Conservation (phyloP, 2,797 vertebrate genomes). For the Gephyroberyx darwinii region DNA sequence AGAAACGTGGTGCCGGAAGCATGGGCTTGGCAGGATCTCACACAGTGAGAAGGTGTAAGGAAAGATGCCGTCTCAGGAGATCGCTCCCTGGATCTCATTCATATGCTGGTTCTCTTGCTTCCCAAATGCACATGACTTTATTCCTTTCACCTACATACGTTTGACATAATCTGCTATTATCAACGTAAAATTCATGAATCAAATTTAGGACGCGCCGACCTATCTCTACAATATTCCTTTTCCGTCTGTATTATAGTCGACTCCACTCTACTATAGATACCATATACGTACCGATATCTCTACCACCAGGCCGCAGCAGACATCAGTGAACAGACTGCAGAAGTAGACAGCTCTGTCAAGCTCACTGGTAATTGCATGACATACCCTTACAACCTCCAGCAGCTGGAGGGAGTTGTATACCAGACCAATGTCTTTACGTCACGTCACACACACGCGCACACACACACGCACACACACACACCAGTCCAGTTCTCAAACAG, state of each 20-base stretch:
- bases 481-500: conserved; percentile 3
- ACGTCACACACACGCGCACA: conserved; percentile 17
- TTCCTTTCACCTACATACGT: background rate
- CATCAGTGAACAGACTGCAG: background rate
- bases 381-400: background rate
- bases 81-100: background rate
- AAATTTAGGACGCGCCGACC: background rate
- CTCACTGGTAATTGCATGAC: conserved; percentile 12
- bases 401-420: conserved; percentile 16
- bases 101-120: background rate
- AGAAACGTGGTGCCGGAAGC: conserved; percentile 7
- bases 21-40: conserved; percentile 17
- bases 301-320: conserved; percentile 1
- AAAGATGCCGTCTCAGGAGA: too few species aligned
- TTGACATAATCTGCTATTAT: background rate
- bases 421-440: conserved; percentile 7
- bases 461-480: conserved; percentile 8
- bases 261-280: background rate
- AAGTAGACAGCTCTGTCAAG: conserved; percentile 16
- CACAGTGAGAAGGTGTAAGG: background rate
- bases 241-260: background rate
- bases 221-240: background rate
- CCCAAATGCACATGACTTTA: background rate
- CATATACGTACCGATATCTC: background rate
- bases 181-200: background rate